Conservation (phyloP, 2,888 invertebrate species). For the Lymantria dispar region DNA sequence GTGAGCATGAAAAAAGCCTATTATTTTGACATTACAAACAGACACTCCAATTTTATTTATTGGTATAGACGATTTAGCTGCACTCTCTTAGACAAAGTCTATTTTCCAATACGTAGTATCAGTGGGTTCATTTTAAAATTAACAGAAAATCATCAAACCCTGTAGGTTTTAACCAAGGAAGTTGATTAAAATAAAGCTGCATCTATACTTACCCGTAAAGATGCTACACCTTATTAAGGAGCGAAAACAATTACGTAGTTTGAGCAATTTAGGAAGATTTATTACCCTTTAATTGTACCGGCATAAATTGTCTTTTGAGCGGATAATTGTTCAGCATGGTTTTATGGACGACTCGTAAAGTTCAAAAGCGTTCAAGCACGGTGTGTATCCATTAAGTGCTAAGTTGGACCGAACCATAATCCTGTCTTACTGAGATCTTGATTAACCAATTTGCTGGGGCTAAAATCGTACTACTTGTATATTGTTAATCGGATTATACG, state of each 20-base stretch:
- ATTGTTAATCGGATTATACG: too few species aligned
- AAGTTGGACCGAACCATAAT: background rate
- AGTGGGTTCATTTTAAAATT: too few species aligned
- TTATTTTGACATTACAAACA: too few species aligned
- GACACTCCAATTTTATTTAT: too few species aligned
- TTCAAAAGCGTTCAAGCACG: slow-evolving; percentile 46
- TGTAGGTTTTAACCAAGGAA: slow-evolving; percentile 26
- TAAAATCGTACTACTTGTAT: background rate
- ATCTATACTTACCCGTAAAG: slow-evolving; percentile 68
- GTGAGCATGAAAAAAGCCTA: too few species aligned
- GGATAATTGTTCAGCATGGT: slow-evolving; percentile 8
- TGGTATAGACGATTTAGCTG: too few species aligned
- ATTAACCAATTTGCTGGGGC: background rate
- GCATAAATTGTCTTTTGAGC: slow-evolving; percentile 57
- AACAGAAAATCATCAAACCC: too few species aligned
- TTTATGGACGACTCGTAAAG: slow-evolving; percentile 56
- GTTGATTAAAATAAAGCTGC: slow-evolving; percentile 60
- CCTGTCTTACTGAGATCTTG: background rate
- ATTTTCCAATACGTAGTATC: too few species aligned
- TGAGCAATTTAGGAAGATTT: slow-evolving; percentile 51
- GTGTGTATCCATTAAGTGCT: slow-evolving; percentile 7
- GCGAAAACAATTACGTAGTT: slow-evolving; percentile 70
- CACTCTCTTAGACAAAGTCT: too few species aligned
- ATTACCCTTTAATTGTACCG: slow-evolving; percentile 65
- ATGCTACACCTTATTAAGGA: slow-evolving; percentile 63